Evolutionary conservation across 1,140 invertebrate genomes (phyloP).

Genomic region (Euura saliciscinereae): DNA sequence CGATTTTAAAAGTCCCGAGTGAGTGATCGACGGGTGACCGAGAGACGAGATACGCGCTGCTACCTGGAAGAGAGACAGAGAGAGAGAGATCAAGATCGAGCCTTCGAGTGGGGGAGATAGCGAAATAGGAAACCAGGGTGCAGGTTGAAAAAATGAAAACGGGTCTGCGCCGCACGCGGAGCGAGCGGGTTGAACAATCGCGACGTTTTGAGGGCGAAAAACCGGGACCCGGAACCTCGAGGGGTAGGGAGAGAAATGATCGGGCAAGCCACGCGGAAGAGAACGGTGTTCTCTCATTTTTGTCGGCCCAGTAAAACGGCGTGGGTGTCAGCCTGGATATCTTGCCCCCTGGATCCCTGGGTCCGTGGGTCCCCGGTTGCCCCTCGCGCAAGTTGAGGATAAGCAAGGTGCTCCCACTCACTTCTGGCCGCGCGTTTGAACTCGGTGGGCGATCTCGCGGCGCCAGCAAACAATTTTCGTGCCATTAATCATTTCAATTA

Average conservation of each 20-base stretch:
- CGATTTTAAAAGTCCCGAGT: no score
- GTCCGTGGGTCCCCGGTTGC: constrained; percentile 19
- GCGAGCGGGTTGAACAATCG: constrained; percentile 34
- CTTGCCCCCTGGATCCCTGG: not conserved
- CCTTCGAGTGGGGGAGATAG: constrained; percentile 13
- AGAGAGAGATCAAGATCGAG: not conserved
- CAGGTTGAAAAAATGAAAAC: constrained; percentile 28
- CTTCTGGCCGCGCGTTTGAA: not conserved
- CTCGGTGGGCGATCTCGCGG: not conserved
- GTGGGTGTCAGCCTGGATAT: constrained; percentile 35
- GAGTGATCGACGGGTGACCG: no score
- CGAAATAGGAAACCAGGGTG: constrained; percentile 10
- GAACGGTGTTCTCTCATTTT: constrained; percentile 46
- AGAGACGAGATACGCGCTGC: no score
- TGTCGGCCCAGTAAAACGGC: constrained; percentile 46
- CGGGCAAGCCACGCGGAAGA: constrained; percentile 44
- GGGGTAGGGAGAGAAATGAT: constrained; percentile 1
- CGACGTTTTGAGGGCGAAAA: constrained; percentile 45
- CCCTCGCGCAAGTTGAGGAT: not conserved
- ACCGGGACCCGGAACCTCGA: constrained; percentile 38
- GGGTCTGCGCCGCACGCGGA: constrained; percentile 36
- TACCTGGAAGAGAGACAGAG: constrained; percentile 9
- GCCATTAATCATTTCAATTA: no score
- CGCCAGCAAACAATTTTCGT: no score
- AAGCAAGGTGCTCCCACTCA: not conserved